Base-by-base conservation (phyloP, 2,888 invertebrate genomes). In the Xestia rhomboidea region DNA sequence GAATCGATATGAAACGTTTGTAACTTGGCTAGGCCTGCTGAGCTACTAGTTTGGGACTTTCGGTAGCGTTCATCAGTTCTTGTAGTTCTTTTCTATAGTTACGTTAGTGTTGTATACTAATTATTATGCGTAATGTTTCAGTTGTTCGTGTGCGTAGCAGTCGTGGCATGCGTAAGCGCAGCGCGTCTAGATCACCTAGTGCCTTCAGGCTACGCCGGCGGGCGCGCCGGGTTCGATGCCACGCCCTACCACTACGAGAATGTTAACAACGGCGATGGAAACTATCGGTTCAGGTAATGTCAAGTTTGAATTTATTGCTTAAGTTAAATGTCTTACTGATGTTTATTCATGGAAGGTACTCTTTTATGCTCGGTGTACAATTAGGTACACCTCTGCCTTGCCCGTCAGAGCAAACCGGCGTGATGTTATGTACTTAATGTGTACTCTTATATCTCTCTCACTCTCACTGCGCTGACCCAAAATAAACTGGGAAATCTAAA, bases 201-300 rank as follows among this genome's bases (percentile, higher is more conserved):
- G 51, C 91, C 93, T 71, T 92, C 92, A 73, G 93, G 92, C 30
- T 94, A 93, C 83, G 92, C 90, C 72, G 92, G 92, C 51, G 91
- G 91, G 46, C 90, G 90, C 54, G 87, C 89, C 30, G 89, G 85
- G 86, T 87, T 92, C 81, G 90, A 93, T 87, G 94, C 95, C 76
- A 89, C 90, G 82, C 97, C 97, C 85, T 93, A 97, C 80, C 95
- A 95, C 83, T 97, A 97, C 90, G 97, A 97, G 87, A 97, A 97
- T 90, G 96, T 97, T 87, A 97, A 97, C 92, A 97, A 97, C 88
- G 97, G 97, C 81, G 97, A 97, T 87, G 98, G 97, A 83, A 97
- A 95, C 89, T 98, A 98, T 90, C 97, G 97, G 82, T 98, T 97
- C 93, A 97, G 97, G 97, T 97, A 96, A 95, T 38, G 92, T 92